Conservation (phyloP, 2,797 vertebrate genomes). For the Fratercula arctica region DNA sequence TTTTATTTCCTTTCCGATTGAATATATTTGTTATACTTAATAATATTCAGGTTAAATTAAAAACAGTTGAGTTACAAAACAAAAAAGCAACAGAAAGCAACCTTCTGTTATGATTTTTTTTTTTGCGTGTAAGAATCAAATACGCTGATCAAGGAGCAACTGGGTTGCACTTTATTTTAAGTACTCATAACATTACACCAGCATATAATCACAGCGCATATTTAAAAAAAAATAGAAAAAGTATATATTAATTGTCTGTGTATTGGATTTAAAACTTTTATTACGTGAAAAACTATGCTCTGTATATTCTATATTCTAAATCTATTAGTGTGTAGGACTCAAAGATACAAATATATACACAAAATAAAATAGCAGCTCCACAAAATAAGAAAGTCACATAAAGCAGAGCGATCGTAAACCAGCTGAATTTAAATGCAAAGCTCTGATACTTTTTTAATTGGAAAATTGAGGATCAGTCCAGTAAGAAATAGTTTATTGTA, state of each 20-base stretch:
- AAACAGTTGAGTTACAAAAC: background rate
- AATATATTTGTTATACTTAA: background rate
- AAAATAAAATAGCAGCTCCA: background rate
- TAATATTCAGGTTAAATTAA: background rate
- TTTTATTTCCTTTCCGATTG: background rate
- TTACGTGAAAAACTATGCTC: background rate
- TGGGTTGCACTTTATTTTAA: conserved; percentile 1
- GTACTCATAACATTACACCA: background rate
- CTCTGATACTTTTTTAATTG: background rate
- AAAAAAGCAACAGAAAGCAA: background rate
- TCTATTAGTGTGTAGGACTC: background rate
- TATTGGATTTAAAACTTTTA: background rate
- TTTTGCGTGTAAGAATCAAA: background rate
- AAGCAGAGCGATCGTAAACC: background rate
- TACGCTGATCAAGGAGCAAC: background rate
- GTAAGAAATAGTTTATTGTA: background rate
- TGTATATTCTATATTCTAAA: background rate
- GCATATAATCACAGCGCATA: background rate
- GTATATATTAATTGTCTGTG: background rate
- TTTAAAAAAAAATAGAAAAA: conserved; percentile 29
- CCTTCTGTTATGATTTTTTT: background rate
- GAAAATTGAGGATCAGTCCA: background rate
- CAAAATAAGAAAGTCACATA: background rate
- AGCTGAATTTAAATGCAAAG: background rate
- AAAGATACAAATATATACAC: background rate